These are phyloP conservation scores for Himantopus leucocephalus DNA, from an alignment of 2,113 vertebrate species.

Conservation along the genomic window DNA sequence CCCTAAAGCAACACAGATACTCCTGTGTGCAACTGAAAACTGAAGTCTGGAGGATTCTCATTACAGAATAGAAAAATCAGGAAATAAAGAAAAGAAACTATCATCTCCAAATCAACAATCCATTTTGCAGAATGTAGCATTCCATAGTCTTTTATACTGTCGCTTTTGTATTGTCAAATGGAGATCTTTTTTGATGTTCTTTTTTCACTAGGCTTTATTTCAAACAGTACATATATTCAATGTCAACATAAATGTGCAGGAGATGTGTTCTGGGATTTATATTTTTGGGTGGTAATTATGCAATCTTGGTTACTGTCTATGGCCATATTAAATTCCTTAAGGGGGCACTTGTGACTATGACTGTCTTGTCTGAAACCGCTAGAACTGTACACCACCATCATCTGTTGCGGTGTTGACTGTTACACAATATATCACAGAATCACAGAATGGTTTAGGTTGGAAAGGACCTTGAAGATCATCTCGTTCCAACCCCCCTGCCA, in stretches of 20 bases:
- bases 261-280: background rate
- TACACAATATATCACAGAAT: background rate
- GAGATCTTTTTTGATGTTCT: background rate
- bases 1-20: background rate
- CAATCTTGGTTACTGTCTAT: background rate
- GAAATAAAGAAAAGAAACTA: background rate
- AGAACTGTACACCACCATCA: background rate
- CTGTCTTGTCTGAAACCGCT: background rate
- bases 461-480: too few species aligned
- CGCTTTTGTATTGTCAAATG: background rate
- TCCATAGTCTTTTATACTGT: background rate
- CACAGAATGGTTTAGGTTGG: too few species aligned
- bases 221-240: background rate
- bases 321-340: background rate
- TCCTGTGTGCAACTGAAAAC: background rate
- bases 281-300: background rate
- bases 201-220: background rate
- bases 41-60: background rate
- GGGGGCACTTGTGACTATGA: background rate
- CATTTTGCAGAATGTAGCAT: background rate
- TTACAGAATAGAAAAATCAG: background rate
- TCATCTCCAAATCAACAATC: background rate
- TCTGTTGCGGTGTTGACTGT: background rate
- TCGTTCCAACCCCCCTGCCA: too few species aligned
- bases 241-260: background rate